Evolutionary conservation across 2,113 vertebrate species (phyloP), one percentile per base, ranked within the genome.

Genomic region (Budorcas taxicolor): DNA sequence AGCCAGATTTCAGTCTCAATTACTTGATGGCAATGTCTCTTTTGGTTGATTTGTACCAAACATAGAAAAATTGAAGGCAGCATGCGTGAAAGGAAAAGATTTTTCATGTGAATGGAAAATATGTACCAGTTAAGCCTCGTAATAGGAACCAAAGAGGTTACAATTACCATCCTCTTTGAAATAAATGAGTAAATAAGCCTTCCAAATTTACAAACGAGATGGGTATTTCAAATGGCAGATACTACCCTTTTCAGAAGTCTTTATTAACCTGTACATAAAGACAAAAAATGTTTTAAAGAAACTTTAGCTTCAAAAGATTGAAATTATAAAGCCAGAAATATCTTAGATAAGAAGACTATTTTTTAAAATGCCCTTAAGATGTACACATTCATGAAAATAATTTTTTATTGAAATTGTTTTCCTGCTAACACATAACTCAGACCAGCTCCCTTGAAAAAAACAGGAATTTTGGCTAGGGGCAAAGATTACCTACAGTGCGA

Each of bases 31-130:
- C 27, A 94, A 71, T 78, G 19, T 92, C n/a, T 91, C 87, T 94
- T 93, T 47, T 71, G 88, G 93, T 23, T 97, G 62, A 96, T 57
- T 45, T 92, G 64, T 71, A 91, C 85, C 82, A 31, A 89, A 93
- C 64, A 90, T 3, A 78, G 31, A 89, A 89, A 91, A 80, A 71
- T 3, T 95, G 53, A 93, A 93, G 55, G 58, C 15, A 47, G 45
- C 67, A 84, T 60, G 3, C 5, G 43, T 55, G 36, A 57, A 95
- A 87, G 21, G 36, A 74, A 90, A 53, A 74, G 15, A 62, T 19
- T 88, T 88, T 81, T 80, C 58, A 86, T 4, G 27, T 57, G 52
- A 94, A 86, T 33, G 78, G 53, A 92, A 94, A 88, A 74, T 62
- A 85, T 40, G 53, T 47, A 87, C 50, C 23, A 92, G n/a, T 90